Evolutionary conservation across 2,888 invertebrate genomes (phyloP).

Genomic region (Heliconius ethilla): DNA sequence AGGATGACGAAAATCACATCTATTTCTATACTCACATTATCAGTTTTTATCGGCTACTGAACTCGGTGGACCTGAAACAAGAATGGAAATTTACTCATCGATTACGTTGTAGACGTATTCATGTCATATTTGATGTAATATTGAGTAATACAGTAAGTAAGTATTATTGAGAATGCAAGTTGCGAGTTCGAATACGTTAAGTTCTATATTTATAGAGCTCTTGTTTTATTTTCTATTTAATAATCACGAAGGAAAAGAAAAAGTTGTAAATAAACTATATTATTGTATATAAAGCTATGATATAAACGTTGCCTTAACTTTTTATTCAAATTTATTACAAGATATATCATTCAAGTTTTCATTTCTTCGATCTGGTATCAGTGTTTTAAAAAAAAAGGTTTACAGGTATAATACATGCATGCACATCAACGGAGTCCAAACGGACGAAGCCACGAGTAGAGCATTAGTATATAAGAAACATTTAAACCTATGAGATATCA

Average conservation of each 20-base stretch:
- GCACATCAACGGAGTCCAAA: neutral
- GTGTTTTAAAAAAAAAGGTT: neutral
- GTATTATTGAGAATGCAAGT: neutral
- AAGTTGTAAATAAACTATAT: too few species aligned
- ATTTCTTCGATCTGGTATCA: too few species aligned
- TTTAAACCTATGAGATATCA: neutral
- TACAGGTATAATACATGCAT: neutral
- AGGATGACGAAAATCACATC: slow-evolving; percentile 14
- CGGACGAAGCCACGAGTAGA: neutral
- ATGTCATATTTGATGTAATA: slow-evolving; percentile 2
- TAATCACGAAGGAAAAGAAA: too few species aligned
- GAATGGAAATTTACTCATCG: slow-evolving; percentile 58
- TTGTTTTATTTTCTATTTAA: too few species aligned
- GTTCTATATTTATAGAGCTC: too few species aligned
- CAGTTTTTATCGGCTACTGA: slow-evolving; percentile 65
- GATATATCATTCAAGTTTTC: too few species aligned
- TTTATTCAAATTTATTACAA: too few species aligned
- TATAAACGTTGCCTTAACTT: too few species aligned
- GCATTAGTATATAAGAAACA: neutral
- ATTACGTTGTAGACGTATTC: slow-evolving; percentile 38
- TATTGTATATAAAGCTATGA: too few species aligned
- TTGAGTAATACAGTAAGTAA: neutral
- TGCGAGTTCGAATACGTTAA: neutral
- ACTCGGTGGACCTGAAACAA: slow-evolving; percentile 68
- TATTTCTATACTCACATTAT: slow-evolving; percentile 53